Evolutionary conservation across 1,140 invertebrate genomes (phyloP).

Genomic region (Drosophila willistoni): DNA sequence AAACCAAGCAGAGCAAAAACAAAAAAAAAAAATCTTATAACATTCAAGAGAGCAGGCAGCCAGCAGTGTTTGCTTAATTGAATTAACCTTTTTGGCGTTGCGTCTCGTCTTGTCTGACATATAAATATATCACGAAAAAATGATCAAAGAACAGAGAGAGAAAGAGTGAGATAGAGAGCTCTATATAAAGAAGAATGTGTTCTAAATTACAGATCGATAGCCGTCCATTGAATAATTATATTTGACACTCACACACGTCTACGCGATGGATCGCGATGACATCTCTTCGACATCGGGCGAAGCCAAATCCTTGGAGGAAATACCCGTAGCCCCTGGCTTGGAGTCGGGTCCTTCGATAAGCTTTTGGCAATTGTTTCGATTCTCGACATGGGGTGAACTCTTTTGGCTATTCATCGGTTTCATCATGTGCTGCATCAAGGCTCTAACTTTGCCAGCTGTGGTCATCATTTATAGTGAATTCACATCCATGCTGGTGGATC

Average conservation of each 20-base stretch:
- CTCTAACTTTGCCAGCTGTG: conserved; percentile 87
- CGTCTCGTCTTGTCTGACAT: conserved; percentile 13
- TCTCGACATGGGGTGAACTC: conserved; percentile 86
- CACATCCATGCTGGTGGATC: conserved; percentile 86
- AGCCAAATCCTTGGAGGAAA: conserved; percentile 56
- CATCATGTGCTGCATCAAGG: conserved; percentile 86
- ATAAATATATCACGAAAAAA: neutral
- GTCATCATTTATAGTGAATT: conserved; percentile 89
- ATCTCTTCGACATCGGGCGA: conserved; percentile 62
- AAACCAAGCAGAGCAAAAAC: conserved; percentile 3
- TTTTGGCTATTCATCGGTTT: conserved; percentile 85
- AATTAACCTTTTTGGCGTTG: conserved; percentile 76
- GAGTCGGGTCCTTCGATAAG: conserved; percentile 62
- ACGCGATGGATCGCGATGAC: conserved; percentile 64
- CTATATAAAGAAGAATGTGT: neutral
- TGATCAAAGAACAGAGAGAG: too few relatives aligned
- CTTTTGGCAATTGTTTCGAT: conserved; percentile 84
- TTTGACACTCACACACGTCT: neutral
- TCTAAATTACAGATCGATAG: conserved; percentile 46
- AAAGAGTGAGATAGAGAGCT: too few relatives aligned
- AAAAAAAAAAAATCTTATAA: conserved; percentile 47
- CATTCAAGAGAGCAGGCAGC: conserved; percentile 26
- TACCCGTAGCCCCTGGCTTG: conserved; percentile 58
- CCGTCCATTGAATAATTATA: conserved; percentile 37
- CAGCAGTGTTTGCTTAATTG: conserved; percentile 59